These are phyloP conservation scores for Contarinia nasturtii DNA, from an alignment of 1,140 invertebrate species.

Conservation along the genomic window DNA sequence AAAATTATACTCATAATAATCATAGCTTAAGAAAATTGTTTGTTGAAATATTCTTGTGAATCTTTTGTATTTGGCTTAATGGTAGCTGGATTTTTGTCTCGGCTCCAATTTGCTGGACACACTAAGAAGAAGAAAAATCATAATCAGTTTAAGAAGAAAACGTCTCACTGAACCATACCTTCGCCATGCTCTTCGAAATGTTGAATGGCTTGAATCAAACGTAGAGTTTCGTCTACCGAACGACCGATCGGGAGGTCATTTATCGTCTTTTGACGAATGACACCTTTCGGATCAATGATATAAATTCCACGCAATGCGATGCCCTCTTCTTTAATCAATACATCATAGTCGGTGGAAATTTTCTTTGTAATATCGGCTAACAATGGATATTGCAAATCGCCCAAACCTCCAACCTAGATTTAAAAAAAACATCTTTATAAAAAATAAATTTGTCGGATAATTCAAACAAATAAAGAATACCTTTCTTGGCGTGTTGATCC, in stretches of 20 bases:
- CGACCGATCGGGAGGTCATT: slow-evolving; percentile 86
- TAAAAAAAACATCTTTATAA: slow-evolving; percentile 4
- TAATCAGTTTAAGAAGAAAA: slow-evolving; percentile 16
- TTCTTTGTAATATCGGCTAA: slow-evolving; percentile 81
- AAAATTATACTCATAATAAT: no score
- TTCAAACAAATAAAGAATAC: not conserved
- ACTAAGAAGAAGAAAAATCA: no score
- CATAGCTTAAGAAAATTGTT: slow-evolving; percentile 13
- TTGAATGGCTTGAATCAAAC: slow-evolving; percentile 81
- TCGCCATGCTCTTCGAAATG: slow-evolving; percentile 88
- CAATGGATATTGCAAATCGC: slow-evolving; percentile 75
- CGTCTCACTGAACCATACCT: slow-evolving; percentile 26
- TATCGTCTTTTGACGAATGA: slow-evolving; percentile 58
- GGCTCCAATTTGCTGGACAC: slow-evolving; percentile 73
- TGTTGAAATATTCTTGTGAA: slow-evolving; percentile 61
- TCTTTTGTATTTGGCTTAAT: slow-evolving; percentile 66
- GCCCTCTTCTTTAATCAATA: slow-evolving; percentile 67
- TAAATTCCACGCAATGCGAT: slow-evolving; percentile 65
- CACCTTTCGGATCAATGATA: slow-evolving; percentile 40
- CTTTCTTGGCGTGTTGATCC: slow-evolving; percentile 44
- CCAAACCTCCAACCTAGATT: slow-evolving; percentile 70
- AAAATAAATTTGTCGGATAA: not conserved
- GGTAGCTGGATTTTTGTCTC: slow-evolving; percentile 48
- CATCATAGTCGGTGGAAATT: slow-evolving; percentile 73
- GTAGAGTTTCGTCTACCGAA: slow-evolving; percentile 76